These are phyloP conservation scores for Luffia ferchaultella DNA, from an alignment of 2,888 invertebrate species.

Conservation along the genomic window DNA sequence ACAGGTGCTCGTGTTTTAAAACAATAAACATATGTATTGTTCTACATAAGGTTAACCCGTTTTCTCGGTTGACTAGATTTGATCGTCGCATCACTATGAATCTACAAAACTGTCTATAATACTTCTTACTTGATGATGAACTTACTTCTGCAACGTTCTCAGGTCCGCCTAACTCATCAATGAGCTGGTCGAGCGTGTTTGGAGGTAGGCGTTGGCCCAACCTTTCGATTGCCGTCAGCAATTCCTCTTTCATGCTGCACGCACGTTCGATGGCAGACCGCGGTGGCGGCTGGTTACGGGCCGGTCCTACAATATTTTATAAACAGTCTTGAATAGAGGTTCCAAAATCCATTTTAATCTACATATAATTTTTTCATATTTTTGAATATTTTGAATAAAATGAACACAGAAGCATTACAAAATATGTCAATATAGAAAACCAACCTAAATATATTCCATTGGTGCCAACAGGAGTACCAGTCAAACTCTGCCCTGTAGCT, in stretches of 20 bases:
- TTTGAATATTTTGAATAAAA: no score
- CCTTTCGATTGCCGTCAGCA: constrained; percentile 81
- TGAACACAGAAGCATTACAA: no score
- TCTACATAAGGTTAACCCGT: no score
- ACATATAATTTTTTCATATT: no score
- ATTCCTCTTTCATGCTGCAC: constrained; percentile 91
- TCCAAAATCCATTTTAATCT: no score
- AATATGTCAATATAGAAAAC: not conserved
- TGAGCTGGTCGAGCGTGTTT: constrained; percentile 97
- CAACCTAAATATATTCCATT: constrained; percentile 52
- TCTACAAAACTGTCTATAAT: no score
- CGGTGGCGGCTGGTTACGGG: constrained; percentile 68
- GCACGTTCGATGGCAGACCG: constrained; percentile 89
- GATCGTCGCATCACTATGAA: no score
- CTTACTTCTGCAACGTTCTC: constrained; percentile 94
- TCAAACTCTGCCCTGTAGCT: constrained; percentile 34
- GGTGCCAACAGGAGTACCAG: constrained; percentile 54
- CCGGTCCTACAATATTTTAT: constrained; percentile 27
- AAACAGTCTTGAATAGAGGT: not conserved
- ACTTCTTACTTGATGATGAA: no score
- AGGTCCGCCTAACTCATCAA: constrained; percentile 97
- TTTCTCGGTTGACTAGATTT: no score
- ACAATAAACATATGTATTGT: no score
- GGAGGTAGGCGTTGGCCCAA: constrained; percentile 91
- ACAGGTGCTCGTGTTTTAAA: no score